Evolutionary conservation across 2,797 vertebrate genomes (phyloP).

Genomic region (Crotalus adamanteus): DNA sequence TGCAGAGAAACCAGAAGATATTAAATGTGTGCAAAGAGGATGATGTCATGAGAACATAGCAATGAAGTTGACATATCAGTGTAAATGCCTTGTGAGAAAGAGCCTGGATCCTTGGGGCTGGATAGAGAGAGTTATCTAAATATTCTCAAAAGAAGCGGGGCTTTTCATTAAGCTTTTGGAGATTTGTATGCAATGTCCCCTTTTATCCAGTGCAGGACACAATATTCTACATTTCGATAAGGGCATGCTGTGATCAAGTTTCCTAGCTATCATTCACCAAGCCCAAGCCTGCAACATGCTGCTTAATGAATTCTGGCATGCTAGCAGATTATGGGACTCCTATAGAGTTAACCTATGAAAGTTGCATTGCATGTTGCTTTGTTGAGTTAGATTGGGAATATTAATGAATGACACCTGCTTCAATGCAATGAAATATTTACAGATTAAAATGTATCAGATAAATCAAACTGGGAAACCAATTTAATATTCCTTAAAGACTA

Average conservation of each 20-base stretch:
- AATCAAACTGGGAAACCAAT: not conserved
- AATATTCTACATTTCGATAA: conserved; percentile 28
- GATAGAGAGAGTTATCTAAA: not conserved
- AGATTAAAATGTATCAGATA: conserved; percentile 23
- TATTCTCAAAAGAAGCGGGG: not conserved
- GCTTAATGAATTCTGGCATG: conserved; percentile 26
- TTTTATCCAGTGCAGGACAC: conserved; percentile 1
- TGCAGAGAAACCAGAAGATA: not conserved
- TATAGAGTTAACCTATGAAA: conserved; percentile 18
- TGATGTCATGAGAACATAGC: not conserved
- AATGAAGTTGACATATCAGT: not conserved
- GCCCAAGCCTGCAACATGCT: conserved; percentile 7
- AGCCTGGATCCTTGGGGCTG: not conserved
- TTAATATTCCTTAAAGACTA: not conserved
- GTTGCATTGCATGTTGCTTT: conserved; percentile 10
- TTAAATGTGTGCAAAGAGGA: not conserved
- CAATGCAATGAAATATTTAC: conserved; percentile 9
- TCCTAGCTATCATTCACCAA: conserved; percentile 19
- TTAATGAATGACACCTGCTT: conserved; percentile 5
- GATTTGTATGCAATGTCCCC: conserved; percentile 9
- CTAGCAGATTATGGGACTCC: conserved; percentile 23
- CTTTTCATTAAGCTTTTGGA: conserved; percentile 19
- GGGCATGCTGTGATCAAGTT: conserved; percentile 35
- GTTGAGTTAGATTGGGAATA: not conserved
- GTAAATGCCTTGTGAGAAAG: not conserved